Conservation (phyloP, 1,140 invertebrate species). For the Drosophila sechellia region DNA sequence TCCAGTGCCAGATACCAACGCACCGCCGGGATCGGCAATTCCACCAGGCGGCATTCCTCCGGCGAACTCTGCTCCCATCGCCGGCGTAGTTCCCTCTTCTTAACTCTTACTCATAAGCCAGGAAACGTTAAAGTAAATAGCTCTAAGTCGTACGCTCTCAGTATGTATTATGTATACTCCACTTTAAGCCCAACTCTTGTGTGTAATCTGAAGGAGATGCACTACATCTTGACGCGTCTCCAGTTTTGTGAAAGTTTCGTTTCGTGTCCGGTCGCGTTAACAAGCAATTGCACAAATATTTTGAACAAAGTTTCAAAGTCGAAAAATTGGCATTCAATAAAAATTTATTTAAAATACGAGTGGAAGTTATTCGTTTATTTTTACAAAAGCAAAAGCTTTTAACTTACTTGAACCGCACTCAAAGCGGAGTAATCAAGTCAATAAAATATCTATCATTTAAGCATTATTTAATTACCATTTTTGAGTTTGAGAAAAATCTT, state of each 20-base stretch:
- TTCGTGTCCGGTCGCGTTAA: constrained; percentile 14
- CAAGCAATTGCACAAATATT: constrained; percentile 40
- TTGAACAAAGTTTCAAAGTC: constrained; percentile 55
- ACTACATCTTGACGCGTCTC: constrained; percentile 6
- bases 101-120: constrained; percentile 60
- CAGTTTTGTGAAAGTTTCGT: constrained; percentile 21
- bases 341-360: constrained; percentile 59
- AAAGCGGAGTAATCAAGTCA: not conserved
- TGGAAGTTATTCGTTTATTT: constrained; percentile 4
- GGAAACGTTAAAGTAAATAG: constrained; percentile 51
- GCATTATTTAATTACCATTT: too few relatives aligned
- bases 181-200: constrained; percentile 25
- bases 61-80: constrained; percentile 35
- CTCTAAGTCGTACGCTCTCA: constrained; percentile 73
- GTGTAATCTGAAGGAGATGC: constrained; percentile 15
- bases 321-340: constrained; percentile 64
- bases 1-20: constrained; percentile 38
- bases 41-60: constrained; percentile 64
- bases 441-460: not conserved
- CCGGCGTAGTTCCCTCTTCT: constrained; percentile 53
- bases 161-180: constrained; percentile 71
- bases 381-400: not conserved
- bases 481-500: not conserved
- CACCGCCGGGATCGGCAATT: constrained; percentile 25
- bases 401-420: not conserved